A percentile compares a stretch with the other conserved stretches of the same genome.
Conservation (phyloP, 2,888 invertebrate genomes). For the Nemurella pictetii region DNA sequence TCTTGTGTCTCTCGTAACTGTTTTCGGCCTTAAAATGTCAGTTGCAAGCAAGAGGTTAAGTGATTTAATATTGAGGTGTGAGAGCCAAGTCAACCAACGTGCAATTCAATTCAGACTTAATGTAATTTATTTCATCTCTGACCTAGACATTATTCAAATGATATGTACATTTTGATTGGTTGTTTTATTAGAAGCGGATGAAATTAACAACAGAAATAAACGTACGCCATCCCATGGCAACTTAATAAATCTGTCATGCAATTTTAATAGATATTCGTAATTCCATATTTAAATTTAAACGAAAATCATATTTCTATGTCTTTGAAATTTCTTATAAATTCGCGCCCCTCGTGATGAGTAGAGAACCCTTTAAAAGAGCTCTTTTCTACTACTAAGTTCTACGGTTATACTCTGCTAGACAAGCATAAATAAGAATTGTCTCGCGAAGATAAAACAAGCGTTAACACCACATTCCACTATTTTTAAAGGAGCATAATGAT, state of each 20-base stretch:
- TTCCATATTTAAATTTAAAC: background rate
- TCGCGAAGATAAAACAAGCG: background rate
- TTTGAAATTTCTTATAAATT: background rate
- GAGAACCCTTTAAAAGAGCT: background rate
- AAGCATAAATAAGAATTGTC: background rate
- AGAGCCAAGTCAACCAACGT: background rate
- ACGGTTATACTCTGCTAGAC: no score
- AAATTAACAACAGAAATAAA: background rate
- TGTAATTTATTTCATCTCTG: background rate
- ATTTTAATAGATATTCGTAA: background rate
- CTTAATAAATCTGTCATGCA: slow-evolving; percentile 7
- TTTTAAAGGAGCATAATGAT: background rate
- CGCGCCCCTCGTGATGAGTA: background rate
- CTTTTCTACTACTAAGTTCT: background rate
- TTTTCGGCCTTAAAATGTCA: slow-evolving; percentile 3
- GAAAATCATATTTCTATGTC: background rate
- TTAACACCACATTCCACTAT: background rate
- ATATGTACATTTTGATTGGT: slow-evolving; percentile 8
- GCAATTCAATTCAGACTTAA: slow-evolving; percentile 15
- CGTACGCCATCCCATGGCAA: background rate
- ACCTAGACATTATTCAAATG: slow-evolving; percentile 16
- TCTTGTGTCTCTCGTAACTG: background rate
- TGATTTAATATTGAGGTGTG: slow-evolving; percentile 1
- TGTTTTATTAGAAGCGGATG: background rate
- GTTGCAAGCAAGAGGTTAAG: background rate